Evolutionary conservation across 2,113 vertebrate genomes (phyloP).

Genomic region (Tursiops truncatus): DNA sequence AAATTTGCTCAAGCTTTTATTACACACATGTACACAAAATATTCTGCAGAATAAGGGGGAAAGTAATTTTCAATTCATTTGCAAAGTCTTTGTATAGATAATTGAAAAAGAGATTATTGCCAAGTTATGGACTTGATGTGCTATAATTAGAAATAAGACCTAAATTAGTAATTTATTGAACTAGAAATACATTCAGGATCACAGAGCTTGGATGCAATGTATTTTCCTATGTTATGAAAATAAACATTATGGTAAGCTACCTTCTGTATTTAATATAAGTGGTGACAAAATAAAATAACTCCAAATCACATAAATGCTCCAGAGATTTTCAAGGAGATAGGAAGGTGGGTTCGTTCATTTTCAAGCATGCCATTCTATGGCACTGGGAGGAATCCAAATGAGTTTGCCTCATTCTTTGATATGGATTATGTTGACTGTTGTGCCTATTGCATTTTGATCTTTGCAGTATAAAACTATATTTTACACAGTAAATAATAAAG

Average conservation of each 20-base stretch:
- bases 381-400: slow-evolving; percentile 29
- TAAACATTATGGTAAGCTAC: slow-evolving; percentile 42
- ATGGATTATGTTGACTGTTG: slow-evolving; percentile 54
- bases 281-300: slow-evolving; percentile 44
- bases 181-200: slow-evolving; percentile 14
- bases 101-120: background rate
- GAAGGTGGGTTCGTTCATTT: slow-evolving; percentile 62
- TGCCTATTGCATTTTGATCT: slow-evolving; percentile 56
- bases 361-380: background rate
- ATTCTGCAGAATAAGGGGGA: background rate
- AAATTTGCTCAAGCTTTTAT: slow-evolving; percentile 17
- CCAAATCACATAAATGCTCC: background rate
- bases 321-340: slow-evolving; percentile 55
- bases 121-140: background rate
- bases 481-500: slow-evolving; percentile 59
- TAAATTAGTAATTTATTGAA: slow-evolving; percentile 54
- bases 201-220: background rate
- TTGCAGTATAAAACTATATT: slow-evolving; percentile 66
- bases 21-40: background rate
- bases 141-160: slow-evolving; percentile 35
- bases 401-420: slow-evolving; percentile 60
- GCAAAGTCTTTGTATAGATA: background rate
- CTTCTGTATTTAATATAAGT: slow-evolving; percentile 56
- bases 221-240: slow-evolving; percentile 41
- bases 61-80: slow-evolving; percentile 56